phyloP scores from a whole-genome alignment of 2,113 vertebrate species.

The Brachyhypopomus gauderio region DNA sequence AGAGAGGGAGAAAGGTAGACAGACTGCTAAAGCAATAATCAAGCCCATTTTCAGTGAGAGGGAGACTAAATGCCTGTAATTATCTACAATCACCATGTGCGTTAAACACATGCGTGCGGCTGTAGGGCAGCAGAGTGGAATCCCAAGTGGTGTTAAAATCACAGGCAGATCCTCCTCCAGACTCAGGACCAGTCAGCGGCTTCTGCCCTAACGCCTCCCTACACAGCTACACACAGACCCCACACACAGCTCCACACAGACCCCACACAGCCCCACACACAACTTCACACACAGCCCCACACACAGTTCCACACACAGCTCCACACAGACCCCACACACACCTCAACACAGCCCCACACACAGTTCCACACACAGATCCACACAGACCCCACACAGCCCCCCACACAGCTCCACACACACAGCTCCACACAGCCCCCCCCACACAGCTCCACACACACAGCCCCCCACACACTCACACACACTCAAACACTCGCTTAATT shows the following conservation, averaged over 20 bases:
- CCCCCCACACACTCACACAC: slow-evolving; percentile 23
- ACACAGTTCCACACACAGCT: background rate
- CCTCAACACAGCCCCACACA: background rate
- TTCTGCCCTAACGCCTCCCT: background rate
- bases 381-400: background rate
- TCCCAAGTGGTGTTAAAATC: slow-evolving; percentile 38
- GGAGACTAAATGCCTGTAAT: slow-evolving; percentile 47
- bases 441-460: slow-evolving; percentile 30
- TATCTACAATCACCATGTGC: slow-evolving; percentile 50
- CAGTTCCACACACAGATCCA: slow-evolving; percentile 11
- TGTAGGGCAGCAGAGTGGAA: slow-evolving; percentile 33
- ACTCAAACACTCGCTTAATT: slow-evolving; percentile 32
- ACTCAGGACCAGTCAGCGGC: background rate
- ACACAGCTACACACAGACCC: background rate
- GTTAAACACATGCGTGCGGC: slow-evolving; percentile 48
- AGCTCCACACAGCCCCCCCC: background rate
- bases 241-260: too few relatives aligned
- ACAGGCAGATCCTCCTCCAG: background rate
- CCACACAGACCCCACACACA: slow-evolving; percentile 7
- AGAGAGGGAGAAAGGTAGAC: slow-evolving; percentile 6
- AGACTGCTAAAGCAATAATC: slow-evolving; percentile 41
- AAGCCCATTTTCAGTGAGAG: slow-evolving; percentile 46
- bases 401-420: background rate
- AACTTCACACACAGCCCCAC: too few relatives aligned
- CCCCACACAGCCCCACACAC: too few relatives aligned